Base-by-base conservation (phyloP, 2,797 vertebrate genomes). In the Esox lucius region DNA sequence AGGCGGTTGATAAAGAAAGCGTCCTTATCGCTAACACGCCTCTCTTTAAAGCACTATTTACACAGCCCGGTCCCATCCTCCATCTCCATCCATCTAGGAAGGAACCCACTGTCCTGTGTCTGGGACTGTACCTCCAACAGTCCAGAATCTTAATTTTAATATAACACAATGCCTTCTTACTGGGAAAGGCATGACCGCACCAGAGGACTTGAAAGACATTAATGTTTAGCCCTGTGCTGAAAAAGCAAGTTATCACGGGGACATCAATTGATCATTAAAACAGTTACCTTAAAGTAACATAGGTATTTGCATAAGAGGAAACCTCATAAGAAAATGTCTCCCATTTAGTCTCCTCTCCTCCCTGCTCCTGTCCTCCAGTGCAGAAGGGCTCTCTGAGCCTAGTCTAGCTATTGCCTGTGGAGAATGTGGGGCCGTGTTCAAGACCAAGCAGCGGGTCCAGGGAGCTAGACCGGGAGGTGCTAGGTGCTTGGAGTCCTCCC, bases 1-100 rank as follows among this genome's bases (percentile, higher is more conserved):
- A 85, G 87, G 85, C 80, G 56, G 85, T 87, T 84, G 93, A 96
- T 95, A 93, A 94, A 93, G 90, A 81, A 87, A 88, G 80, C 72
- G 84, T 92, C 91, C 92, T 93, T 92, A 93, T 93, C 90, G 74
- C 86, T 80, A 81, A 84, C 87, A 85, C 85, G 65, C 82, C 72
- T 83, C 87, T 84, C 86, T 93, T 94, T 84, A 83, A 86, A 89
- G 79, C 64, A 80, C 84, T 84, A 83, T 86, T 89, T 87, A 87
- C 86, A 79, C 83, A 72, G 75, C 68, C 48, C 35, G 68, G n/a
- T 13, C 76, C 75, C 16, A 16, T 67, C 65, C 16, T 39, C 65
- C 66, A 16, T 48, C 53, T 56, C 73, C 87, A 81, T 88, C 78
- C 84, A 77, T 84, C 85, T 81, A 22, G 48, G 46, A 0, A 4